Base-by-base conservation (phyloP, 2,888 invertebrate species). In the Yponomeuta evonymella region DNA sequence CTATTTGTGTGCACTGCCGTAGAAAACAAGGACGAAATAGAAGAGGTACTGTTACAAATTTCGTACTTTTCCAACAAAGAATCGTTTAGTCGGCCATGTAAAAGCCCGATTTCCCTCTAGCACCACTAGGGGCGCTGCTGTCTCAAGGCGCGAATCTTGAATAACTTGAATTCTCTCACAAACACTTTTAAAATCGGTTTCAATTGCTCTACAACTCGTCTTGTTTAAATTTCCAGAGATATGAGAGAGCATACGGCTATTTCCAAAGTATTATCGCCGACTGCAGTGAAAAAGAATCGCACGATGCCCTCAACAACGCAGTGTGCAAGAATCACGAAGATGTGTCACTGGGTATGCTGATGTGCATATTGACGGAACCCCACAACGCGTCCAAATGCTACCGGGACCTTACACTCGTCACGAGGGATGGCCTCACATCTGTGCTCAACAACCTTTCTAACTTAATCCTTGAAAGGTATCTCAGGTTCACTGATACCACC, bases 261-360 rank as follows among this genome's bases (percentile, higher is more conserved):
- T 94, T 98, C 75, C 96, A 96, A 87, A 94, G 94, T 78, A 93
- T 97, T 78, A 95, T 95, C 73, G 93, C 94, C 75, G 97, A 97
- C 76, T 94, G 97, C 79, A 97, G 97, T 79, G 98, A 98, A 82
- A 97, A 98, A 83, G 98, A 98, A 90, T 95, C 97, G 79, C 98
- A 98, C 85, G 98, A 98, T 86, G 96, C 96, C 48, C 93, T 98
- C 70, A 97, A 97, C 83, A 97, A 96, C 86, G 96, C 97, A 74
- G 96, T 98, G 75, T 95, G 97, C 83, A 97, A 97, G 87, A 96
- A 96, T 80, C 98, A 98, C 92, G 98, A 99, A 87, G 98, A 99
- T 81, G 96, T 98, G 73, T 97, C 97, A 71, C 90, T 98, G 75
- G 99, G 98, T 70, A 94, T 99, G 84, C 92, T 99, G 73, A 97